Percentiles rank a stretch among this genome's conserved stretches.
Conservation (phyloP, 1,140 invertebrate species). For the Neuroterus valhalla region DNA sequence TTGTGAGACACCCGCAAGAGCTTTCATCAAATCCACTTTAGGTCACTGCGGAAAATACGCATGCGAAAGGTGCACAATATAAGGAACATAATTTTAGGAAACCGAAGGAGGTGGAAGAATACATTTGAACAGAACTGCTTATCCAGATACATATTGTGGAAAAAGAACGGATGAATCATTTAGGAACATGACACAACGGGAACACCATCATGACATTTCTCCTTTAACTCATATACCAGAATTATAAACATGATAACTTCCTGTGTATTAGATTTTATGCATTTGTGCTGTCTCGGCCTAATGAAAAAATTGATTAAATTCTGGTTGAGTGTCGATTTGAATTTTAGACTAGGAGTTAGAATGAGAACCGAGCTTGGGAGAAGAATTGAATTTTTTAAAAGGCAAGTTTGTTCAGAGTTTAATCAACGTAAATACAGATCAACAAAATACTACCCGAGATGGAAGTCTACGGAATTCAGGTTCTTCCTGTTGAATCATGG, state of each 20-base stretch:
- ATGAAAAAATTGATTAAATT: conserved; percentile 4
- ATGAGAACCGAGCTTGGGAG: not conserved
- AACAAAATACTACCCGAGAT: too few species aligned
- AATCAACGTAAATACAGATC: too few species aligned
- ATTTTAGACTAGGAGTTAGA: not conserved
- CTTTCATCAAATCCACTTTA: not conserved
- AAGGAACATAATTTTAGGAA: not conserved
- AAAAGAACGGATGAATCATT: not conserved
- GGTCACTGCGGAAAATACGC: not conserved
- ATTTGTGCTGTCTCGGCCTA: not conserved
- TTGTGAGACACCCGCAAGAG: conserved; percentile 32
- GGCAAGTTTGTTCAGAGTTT: too few species aligned
- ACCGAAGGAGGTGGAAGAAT: not conserved
- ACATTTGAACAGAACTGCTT: not conserved
- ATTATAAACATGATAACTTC: not conserved
- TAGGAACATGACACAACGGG: not conserved
- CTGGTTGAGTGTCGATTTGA: not conserved
- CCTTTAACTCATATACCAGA: not conserved
- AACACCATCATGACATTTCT: not conserved
- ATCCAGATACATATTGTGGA: not conserved
- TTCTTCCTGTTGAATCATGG: not conserved
- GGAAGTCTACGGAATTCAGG: too few species aligned
- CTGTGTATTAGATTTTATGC: not conserved
- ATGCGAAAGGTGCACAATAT: too few species aligned
- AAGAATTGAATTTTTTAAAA: too few species aligned